phyloP scores from a whole-genome alignment of 2,888 invertebrate species.

The Microchrysa polita region DNA sequence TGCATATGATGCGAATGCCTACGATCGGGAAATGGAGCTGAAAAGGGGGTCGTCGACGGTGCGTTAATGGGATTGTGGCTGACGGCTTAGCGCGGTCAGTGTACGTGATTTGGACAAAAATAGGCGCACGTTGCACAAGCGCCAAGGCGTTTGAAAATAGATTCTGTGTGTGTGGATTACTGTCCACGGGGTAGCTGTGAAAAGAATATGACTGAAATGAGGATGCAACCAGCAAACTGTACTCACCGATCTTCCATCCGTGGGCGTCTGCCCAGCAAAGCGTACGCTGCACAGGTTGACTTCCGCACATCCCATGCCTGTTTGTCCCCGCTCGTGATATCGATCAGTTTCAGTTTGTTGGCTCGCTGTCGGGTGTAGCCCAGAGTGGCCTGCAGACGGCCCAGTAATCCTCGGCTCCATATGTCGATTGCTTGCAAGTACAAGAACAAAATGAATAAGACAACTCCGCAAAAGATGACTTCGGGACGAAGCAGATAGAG shows the following conservation, averaged over 20 bases:
- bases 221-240: not conserved
- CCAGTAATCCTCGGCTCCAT: slow-evolving; percentile 81
- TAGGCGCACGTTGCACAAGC: slow-evolving; percentile 3
- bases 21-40: not conserved
- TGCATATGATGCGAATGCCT: not conserved
- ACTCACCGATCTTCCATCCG: slow-evolving; percentile 89
- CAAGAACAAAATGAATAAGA: slow-evolving; percentile 77
- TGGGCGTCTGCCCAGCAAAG: slow-evolving; percentile 87
- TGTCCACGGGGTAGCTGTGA: not conserved
- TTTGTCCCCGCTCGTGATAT: slow-evolving; percentile 63
- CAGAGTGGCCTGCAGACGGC: slow-evolving; percentile 61
- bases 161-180: not conserved
- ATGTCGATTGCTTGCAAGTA: slow-evolving; percentile 85
- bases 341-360: slow-evolving; percentile 55
- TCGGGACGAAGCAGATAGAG: slow-evolving; percentile 83
- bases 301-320: slow-evolving; percentile 81
- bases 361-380: slow-evolving; percentile 57
- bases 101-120: not conserved
- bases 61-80: slow-evolving; percentile 24
- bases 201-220: not conserved
- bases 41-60: not conserved
- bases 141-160: not conserved
- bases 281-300: slow-evolving; percentile 83
- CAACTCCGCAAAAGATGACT: slow-evolving; percentile 76
- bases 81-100: not conserved